Evolutionary conservation across 1,140 invertebrate species (phyloP).

Genomic region (Scaptomyza montana): DNA sequence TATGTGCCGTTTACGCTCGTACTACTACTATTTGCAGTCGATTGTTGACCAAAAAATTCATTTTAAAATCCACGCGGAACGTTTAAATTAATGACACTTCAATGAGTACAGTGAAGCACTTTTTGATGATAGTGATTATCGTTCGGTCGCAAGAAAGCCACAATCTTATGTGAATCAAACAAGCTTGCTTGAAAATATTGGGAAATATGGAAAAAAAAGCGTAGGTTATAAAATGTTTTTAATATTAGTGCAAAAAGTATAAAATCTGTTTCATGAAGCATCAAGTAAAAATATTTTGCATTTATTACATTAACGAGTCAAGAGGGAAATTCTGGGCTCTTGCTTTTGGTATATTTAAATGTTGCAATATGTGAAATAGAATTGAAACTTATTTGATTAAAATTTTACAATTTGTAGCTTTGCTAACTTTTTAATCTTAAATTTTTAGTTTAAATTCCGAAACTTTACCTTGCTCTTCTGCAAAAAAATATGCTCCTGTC

Average conservation of each 20-base stretch:
- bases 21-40: conserved; percentile 13
- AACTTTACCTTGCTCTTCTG: not conserved
- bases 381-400: too few relatives aligned
- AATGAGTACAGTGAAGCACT: not conserved
- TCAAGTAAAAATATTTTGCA: too few relatives aligned
- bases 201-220: too few relatives aligned
- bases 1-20: conserved; percentile 2
- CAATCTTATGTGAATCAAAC: not conserved
- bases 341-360: too few relatives aligned
- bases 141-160: not conserved
- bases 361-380: too few relatives aligned
- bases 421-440: too few relatives aligned
- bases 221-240: not conserved
- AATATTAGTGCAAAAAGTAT: not conserved
- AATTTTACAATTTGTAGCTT: too few relatives aligned
- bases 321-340: too few relatives aligned
- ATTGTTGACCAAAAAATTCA: conserved; percentile 29
- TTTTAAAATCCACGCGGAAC: conserved; percentile 29
- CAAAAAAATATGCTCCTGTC: not conserved
- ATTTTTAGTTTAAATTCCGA: too few relatives aligned
- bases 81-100: conserved; percentile 29
- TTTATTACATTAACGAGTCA: too few relatives aligned
- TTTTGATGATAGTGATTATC: not conserved
- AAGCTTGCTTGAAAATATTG: not conserved
- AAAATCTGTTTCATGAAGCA: too few relatives aligned